Evolutionary conservation across 92 coral and sea anemone species (phyloP).

Genomic region (Zoanthus gigantus): DNA sequence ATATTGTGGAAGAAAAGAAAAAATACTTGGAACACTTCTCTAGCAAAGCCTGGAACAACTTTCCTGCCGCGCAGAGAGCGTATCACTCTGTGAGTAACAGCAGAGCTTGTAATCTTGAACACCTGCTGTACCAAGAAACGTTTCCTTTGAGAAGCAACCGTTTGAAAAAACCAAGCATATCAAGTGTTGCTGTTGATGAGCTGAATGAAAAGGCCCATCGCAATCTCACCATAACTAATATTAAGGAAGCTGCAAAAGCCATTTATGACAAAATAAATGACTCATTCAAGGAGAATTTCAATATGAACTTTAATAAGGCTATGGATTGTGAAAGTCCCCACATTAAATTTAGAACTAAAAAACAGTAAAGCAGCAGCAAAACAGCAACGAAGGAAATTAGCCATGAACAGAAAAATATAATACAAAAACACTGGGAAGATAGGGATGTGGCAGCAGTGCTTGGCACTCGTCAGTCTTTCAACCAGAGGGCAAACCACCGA

Average conservation of each 20-base stretch:
- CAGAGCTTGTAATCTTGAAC: neutral
- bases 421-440: slow-evolving; percentile 2
- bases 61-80: neutral
- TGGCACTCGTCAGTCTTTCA: slow-evolving; percentile 6
- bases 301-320: neutral
- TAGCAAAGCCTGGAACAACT: slow-evolving; percentile 12
- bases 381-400: neutral
- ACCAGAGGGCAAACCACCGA: neutral
- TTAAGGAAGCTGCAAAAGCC: neutral
- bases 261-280: neutral
- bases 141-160: neutral
- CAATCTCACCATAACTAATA: neutral
- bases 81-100: neutral
- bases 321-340: neutral
- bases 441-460: slow-evolving; percentile 2
- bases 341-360: neutral
- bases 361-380: neutral
- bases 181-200: neutral
- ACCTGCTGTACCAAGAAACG: neutral
- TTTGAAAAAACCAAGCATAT: neutral
- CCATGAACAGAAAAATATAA: neutral
- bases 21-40: slow-evolving; percentile 23
- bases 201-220: neutral
- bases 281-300: neutral
- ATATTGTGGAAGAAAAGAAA: neutral